phyloP scores from a whole-genome alignment of 2,888 invertebrate species.

The Cylloceria caligata region DNA sequence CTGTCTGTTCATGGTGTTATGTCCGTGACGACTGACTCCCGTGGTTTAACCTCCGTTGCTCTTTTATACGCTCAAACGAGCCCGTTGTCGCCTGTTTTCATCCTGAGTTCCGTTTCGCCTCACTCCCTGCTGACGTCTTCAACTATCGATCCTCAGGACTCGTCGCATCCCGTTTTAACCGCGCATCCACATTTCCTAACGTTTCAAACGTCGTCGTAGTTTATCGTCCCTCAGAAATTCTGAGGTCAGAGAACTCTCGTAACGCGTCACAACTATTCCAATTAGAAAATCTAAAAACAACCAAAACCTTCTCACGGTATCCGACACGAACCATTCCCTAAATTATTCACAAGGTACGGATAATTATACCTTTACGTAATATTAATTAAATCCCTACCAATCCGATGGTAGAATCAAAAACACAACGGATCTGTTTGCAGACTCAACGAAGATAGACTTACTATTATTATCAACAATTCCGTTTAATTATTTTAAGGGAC shows the following conservation, averaged over 20 bases:
- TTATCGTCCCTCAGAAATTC: background rate
- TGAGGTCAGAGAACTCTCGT: background rate
- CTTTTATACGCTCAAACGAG: slow-evolving; percentile 82
- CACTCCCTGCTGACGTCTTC: slow-evolving; percentile 62
- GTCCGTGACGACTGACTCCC: slow-evolving; percentile 79
- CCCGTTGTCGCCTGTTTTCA: slow-evolving; percentile 77
- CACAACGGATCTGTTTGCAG: too few species aligned
- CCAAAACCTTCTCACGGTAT: background rate
- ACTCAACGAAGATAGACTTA: background rate
- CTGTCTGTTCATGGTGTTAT: slow-evolving; percentile 66
- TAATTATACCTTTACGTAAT: background rate
- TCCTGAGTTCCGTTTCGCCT: slow-evolving; percentile 64
- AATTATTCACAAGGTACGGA: background rate
- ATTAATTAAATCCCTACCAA: background rate
- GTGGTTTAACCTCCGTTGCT: slow-evolving; percentile 80
- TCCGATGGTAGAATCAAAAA: background rate
- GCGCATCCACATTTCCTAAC: background rate
- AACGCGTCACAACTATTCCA: background rate
- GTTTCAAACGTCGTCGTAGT: background rate
- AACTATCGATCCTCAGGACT: slow-evolving; percentile 60
- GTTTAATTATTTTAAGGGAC: background rate
- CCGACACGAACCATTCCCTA: background rate
- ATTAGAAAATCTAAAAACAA: background rate
- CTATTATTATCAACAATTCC: background rate
- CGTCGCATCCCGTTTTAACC: slow-evolving; percentile 18